A percentile compares a stretch with the other conserved stretches of the same genome.
Evolutionary conservation across 2,888 invertebrate species (phyloP).

Genomic region (Plutella xylostella): DNA sequence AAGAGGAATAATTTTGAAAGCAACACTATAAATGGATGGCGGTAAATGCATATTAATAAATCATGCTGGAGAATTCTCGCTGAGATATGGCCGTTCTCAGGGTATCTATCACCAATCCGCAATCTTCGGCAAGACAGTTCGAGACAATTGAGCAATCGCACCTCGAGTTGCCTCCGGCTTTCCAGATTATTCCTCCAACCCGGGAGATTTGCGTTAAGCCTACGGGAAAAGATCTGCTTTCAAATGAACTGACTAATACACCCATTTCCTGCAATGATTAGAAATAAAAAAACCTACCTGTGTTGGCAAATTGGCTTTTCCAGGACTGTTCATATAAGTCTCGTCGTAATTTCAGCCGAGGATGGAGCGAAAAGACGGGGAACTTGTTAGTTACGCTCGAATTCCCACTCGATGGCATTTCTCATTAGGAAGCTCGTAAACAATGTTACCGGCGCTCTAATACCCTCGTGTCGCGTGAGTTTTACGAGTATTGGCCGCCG

Average conservation of each 20-base stretch:
- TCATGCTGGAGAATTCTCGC: constrained; percentile 9
- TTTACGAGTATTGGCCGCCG: constrained; percentile 48
- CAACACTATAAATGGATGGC: not conserved
- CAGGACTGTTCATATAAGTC: constrained; percentile 24
- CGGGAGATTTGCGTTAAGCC: constrained; percentile 24
- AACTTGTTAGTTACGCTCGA: constrained; percentile 45
- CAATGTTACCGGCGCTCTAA: constrained; percentile 45
- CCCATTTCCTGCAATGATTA: not conserved
- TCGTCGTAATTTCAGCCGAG: constrained; percentile 16
- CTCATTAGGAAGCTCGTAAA: constrained; percentile 59
- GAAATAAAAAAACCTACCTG: constrained; percentile 13
- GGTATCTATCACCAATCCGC: constrained; percentile 6
- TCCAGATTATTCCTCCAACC: constrained; percentile 42
- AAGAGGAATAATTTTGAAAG: not conserved
- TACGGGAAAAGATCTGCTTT: constrained; percentile 17
- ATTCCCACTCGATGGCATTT: constrained; percentile 38
- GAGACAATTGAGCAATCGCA: constrained; percentile 46
- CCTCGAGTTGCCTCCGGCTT: constrained; percentile 29
- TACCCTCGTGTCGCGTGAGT: constrained; percentile 40
- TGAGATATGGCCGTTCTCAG: constrained; percentile 30
- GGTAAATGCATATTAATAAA: constrained; percentile 5
- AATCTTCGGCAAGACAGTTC: constrained; percentile 22
- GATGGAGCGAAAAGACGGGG: constrained; percentile 27
- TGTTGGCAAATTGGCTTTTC: constrained; percentile 25
- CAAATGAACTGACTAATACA: not conserved